Evolutionary conservation across 2,113 vertebrate genomes (phyloP).

Genomic region (Myocastor coypus): DNA sequence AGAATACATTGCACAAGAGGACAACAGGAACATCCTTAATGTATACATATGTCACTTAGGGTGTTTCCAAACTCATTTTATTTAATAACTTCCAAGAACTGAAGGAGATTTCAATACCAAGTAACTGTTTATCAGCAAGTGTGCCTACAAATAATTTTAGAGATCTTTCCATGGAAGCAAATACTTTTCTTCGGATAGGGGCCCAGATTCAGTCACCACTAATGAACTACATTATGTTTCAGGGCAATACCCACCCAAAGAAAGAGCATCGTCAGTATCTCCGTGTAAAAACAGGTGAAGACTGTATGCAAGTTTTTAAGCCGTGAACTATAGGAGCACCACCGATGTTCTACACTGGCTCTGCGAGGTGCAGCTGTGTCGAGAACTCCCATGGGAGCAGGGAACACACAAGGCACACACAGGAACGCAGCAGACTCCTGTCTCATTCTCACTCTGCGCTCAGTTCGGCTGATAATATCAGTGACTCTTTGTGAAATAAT

Average conservation of each 20-base stretch:
- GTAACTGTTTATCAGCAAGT: conserved; percentile 21
- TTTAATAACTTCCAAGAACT: conserved; percentile 37
- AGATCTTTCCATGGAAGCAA: neutral
- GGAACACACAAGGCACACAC: neutral
- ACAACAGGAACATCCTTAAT: conserved; percentile 45
- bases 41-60: neutral
- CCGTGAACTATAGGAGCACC: conserved; percentile 11
- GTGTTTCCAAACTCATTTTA: conserved; percentile 62
- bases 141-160: conserved; percentile 47
- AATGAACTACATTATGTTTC: neutral
- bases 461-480: neutral
- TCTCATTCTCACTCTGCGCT: conserved; percentile 33
- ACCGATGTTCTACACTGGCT: conserved; percentile 42
- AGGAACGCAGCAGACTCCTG: neutral
- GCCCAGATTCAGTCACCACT: neutral
- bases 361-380: conserved; percentile 36
- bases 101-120: conserved; percentile 59
- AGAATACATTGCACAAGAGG: neutral
- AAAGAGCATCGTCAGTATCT: neutral
- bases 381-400: neutral
- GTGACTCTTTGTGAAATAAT: neutral
- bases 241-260: neutral
- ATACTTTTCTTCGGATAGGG: neutral
- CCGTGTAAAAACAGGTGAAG: conserved; percentile 41
- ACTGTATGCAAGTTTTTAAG: neutral